These are phyloP conservation scores for Panulirus ornatus DNA, from an alignment of 1,140 invertebrate species.

Conservation along the genomic window DNA sequence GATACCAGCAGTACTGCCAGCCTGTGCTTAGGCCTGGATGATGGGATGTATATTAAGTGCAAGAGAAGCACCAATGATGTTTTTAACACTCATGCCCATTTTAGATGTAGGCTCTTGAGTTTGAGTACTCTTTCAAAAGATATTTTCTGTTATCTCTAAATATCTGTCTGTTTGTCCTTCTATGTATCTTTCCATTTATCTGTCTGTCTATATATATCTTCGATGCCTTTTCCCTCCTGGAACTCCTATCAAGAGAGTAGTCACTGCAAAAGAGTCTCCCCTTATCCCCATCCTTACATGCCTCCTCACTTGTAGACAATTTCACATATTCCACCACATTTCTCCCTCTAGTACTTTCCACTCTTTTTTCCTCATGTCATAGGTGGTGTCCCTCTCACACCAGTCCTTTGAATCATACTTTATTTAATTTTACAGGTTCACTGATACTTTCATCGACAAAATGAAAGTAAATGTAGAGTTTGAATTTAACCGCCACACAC, in stretches of 20 bases:
- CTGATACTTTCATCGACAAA: conserved; percentile 27
- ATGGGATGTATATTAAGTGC: not conserved
- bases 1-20: not conserved
- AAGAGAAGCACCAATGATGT: not conserved
- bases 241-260: too few relatives aligned
- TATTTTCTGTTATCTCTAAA: not conserved
- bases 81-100: not conserved
- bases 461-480: conserved; percentile 58
- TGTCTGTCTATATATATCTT: too few relatives aligned
- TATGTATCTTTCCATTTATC: too few relatives aligned
- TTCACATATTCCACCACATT: not conserved
- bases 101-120: not conserved
- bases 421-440: conserved; percentile 45
- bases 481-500: conserved; percentile 53
- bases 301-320: not conserved
- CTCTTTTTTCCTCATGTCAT: not conserved
- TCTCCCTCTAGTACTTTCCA: not conserved
- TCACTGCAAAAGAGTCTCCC: too few relatives aligned
- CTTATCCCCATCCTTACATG: too few relatives aligned
- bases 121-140: not conserved
- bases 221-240: too few relatives aligned
- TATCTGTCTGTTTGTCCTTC: not conserved
- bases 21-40: not conserved
- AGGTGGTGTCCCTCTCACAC: not conserved
- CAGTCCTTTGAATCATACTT: not conserved